Evolutionary conservation across 2,113 vertebrate species (phyloP).

Genomic region (Donacobius atricapilla): DNA sequence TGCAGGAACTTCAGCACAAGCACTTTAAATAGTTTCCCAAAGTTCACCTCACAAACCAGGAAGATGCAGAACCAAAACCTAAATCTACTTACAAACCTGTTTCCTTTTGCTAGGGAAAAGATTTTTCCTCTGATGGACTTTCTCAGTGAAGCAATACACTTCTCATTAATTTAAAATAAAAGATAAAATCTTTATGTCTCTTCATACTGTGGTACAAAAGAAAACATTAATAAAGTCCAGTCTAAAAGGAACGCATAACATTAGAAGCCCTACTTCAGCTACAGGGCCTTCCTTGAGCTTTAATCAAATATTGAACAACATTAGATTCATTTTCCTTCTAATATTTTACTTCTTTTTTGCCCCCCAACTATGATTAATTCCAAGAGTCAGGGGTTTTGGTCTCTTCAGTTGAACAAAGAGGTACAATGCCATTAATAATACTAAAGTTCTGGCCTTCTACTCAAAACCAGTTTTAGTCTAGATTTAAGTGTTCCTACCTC

Average conservation of each 20-base stretch:
- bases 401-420: background rate
- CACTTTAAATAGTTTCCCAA: background rate
- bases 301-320: background rate
- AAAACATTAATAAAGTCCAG: background rate
- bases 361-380: background rate
- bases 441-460: background rate
- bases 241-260: background rate
- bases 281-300: background rate
- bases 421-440: background rate
- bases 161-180: slow-evolving; percentile 5
- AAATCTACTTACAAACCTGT: background rate
- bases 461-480: background rate
- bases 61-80: background rate
- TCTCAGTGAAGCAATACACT: background rate
- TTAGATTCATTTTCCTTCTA: background rate
- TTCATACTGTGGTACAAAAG: background rate
- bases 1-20: background rate
- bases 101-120: background rate
- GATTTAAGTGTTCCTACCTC: background rate
- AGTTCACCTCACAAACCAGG: background rate
- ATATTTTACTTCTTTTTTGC: background rate
- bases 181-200: background rate
- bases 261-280: background rate
- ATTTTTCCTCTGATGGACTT: background rate
- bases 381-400: background rate